These are phyloP conservation scores for Xiphydria camelus DNA, from an alignment of 2,888 invertebrate genomes.

Conservation along the genomic window DNA sequence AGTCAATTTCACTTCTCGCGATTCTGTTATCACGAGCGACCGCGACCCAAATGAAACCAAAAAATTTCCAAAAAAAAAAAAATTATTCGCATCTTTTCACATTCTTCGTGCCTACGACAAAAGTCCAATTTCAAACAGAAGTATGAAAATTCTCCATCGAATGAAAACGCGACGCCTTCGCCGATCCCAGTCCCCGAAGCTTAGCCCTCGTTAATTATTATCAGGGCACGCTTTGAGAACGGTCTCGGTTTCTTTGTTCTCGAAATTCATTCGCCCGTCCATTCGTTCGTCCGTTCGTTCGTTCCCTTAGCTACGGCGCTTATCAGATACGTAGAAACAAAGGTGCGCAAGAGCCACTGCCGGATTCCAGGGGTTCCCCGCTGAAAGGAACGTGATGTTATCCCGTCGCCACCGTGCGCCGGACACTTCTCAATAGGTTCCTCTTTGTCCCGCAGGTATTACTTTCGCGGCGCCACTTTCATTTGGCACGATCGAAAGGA, in stretches of 20 bases:
- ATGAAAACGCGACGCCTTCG: no score
- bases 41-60: no score
- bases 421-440: conserved; percentile 46
- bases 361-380: conserved; percentile 34
- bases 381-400: conserved; percentile 35
- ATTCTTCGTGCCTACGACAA: no score
- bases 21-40: no score
- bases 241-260: conserved; percentile 14
- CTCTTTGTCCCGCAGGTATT: conserved; percentile 40
- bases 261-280: conserved; percentile 31
- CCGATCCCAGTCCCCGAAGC: no score
- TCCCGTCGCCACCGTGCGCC: conserved; percentile 24
- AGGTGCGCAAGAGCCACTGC: conserved; percentile 34
- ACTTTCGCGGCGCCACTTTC: conserved; percentile 28
- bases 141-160: no score
- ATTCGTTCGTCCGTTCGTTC: conserved; percentile 30
- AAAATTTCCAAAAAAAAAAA: no score
- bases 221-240: conserved; percentile 29
- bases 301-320: conserved; percentile 21
- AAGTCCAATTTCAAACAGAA: no score
- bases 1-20: no score
- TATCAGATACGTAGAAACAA: conserved; percentile 47
- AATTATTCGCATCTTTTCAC: no score
- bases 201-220: conserved; percentile 33
- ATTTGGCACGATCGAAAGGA: conserved; percentile 16